These are phyloP conservation scores for Aspidoscelis tigris DNA, from an alignment of 2,113 vertebrate genomes.

Conservation along the genomic window DNA sequence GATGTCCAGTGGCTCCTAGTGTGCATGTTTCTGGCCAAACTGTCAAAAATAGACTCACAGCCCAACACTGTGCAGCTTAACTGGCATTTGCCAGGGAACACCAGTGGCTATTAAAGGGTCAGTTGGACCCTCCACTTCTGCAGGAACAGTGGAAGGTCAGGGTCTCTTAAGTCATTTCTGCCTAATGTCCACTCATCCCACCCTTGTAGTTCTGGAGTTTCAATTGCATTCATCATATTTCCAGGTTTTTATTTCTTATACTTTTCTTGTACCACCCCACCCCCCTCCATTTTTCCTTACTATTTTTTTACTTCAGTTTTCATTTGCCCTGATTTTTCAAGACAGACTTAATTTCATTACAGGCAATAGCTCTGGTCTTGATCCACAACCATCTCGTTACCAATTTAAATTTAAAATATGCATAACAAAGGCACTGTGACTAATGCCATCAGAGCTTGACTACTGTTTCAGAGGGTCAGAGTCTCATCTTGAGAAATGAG, in stretches of 20 bases:
- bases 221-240: neutral
- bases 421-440: constrained; percentile 29
- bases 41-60: too few relatives aligned
- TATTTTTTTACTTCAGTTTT: constrained; percentile 6
- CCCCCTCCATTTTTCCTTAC: neutral
- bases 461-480: constrained; percentile 28
- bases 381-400: constrained; percentile 32
- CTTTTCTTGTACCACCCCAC: too few relatives aligned
- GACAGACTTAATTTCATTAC: constrained; percentile 35
- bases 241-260: neutral
- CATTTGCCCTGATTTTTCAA: constrained; percentile 42
- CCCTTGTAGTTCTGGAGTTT: too few relatives aligned
- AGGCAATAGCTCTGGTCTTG: constrained; percentile 32
- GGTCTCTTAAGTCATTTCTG: too few relatives aligned
- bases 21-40: too few relatives aligned
- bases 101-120: too few relatives aligned
- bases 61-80: too few relatives aligned
- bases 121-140: too few relatives aligned
- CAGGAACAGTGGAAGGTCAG: too few relatives aligned
- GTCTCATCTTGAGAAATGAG: constrained; percentile 17
- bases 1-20: too few relatives aligned
- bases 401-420: constrained; percentile 39
- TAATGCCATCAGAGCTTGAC: constrained; percentile 23
- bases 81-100: too few relatives aligned
- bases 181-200: too few relatives aligned